Percentiles rank a stretch among this genome's conserved stretches.
Conservation (phyloP, 2,113 vertebrate genomes). For the Thryonomys swinderianus region DNA sequence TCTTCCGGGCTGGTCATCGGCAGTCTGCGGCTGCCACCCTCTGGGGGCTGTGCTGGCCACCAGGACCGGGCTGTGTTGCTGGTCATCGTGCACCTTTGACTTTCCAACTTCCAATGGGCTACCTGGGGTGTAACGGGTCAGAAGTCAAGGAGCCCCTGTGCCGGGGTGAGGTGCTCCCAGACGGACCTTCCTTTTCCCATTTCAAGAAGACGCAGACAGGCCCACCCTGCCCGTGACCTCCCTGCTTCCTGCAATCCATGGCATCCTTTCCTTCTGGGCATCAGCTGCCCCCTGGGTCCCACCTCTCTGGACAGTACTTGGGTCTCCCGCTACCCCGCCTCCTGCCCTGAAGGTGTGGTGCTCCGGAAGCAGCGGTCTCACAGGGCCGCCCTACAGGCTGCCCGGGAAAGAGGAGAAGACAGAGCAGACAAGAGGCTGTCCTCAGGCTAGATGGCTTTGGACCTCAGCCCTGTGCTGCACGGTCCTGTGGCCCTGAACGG, state of each 20-base stretch:
- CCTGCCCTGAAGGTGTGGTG: fast-evolving
- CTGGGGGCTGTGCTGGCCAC: not conserved
- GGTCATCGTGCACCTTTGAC: not conserved
- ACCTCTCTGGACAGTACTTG: not conserved
- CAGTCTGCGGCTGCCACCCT: not conserved
- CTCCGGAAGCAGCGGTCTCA: not conserved
- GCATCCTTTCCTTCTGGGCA: not conserved
- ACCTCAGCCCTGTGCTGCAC: not conserved
- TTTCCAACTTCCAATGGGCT: not conserved
- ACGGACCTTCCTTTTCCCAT: not conserved
- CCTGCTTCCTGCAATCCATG: not conserved
- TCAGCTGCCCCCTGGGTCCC: fast-evolving
- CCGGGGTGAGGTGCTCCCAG: not conserved
- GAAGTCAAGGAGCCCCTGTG: not conserved
- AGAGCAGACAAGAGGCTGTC: not conserved
- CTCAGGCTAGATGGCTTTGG: not conserved
- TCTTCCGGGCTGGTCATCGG: not conserved
- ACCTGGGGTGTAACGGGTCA: not conserved
- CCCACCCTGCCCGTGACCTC: not conserved
- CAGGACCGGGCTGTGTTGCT: not conserved
- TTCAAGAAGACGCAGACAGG: not conserved
- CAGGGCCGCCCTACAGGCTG: too few relatives aligned
- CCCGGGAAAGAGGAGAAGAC: not conserved
- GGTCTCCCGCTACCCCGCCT: not conserved
- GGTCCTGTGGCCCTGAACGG: not conserved